Conservation (phyloP, 2,113 vertebrate genomes). For the Oncorhynchus masou region DNA sequence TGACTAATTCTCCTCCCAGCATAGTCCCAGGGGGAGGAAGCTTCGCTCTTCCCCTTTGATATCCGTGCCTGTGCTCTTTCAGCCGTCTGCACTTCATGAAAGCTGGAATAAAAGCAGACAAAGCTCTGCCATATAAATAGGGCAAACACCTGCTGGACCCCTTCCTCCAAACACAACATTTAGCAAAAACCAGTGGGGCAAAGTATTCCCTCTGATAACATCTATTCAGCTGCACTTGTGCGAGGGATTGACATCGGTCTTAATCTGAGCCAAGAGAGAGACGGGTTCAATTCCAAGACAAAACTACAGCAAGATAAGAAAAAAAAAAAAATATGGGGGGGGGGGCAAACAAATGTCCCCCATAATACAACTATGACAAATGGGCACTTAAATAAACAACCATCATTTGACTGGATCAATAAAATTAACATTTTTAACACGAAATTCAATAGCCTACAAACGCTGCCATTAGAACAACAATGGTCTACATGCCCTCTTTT, state of each 20-base stretch:
- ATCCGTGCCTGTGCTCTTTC: conserved; percentile 77
- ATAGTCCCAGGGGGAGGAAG: conserved; percentile 69
- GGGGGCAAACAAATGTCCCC: neutral
- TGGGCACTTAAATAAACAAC: conserved; percentile 25
- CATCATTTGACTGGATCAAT: conserved; percentile 38
- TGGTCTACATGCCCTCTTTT: conserved; percentile 61
- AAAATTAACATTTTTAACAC: conserved; percentile 42
- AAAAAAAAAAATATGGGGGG: too few relatives aligned
- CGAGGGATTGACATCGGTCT: conserved; percentile 51
- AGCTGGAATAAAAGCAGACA: conserved; percentile 80
- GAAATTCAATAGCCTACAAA: conserved; percentile 60
- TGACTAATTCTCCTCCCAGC: conserved; percentile 75
- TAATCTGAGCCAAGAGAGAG: conserved; percentile 15
- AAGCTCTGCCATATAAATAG: conserved; percentile 78
- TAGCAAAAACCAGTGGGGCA: conserved; percentile 66
- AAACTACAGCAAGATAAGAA: too few relatives aligned
- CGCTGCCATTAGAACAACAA: conserved; percentile 64
- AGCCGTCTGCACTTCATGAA: conserved; percentile 73
- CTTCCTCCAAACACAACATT: conserved; percentile 67
- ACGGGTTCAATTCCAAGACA: neutral
- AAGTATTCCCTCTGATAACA: conserved; percentile 61
- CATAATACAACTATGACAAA: conserved; percentile 26
- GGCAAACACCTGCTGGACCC: conserved; percentile 81
- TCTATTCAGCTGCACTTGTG: conserved; percentile 63
- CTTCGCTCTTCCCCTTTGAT: conserved; percentile 74